Base-by-base conservation (phyloP, 2,797 vertebrate species). In the Bryconaethiops microstoma region DNA sequence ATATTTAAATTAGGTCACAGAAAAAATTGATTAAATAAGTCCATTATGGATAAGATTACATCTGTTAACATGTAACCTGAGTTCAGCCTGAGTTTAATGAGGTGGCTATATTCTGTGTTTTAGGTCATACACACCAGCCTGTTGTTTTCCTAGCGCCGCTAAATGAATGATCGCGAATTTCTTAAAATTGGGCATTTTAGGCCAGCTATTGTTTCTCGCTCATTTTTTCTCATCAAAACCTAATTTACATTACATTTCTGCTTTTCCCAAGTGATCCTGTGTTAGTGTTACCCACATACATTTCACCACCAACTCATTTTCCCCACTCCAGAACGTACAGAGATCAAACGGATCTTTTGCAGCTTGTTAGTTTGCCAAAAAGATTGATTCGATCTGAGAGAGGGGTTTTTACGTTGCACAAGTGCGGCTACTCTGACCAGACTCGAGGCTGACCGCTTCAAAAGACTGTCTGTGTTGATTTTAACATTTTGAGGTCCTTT, bases 191-290 rank as follows among this genome's bases (percentile, higher is more conserved):
- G 19, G 52, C 5, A 16, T 59, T 39, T 69, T 64, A 69, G 65
- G 21, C 80, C 25, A 54, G 50, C 78, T 81, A 70, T 55, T 62
- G 57, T 79, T 76, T 79, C 54, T 5, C 40, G 25, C 67, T 81
- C 48, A 77, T 84, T 81, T 73, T 82, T 79, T 54, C 80, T 76
- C 79, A 83, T 85, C 75, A 84, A 80, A 75, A 77, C 21, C 48
- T 65, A 76, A 84, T 75, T 70, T 76, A 29, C 74, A 42, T 76
- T 83, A 65, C 54, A 42, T 75, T 80, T 79, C 42, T 52, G n/a
- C 59, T 81, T 75, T 68, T 54, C 19, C 74, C 55, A 21, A 60
- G 39, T n/a, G 29, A 45, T 14, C 55, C 13, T 14, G 57, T 65
- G 74, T 77, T 81, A 45, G 68, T 29, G 48, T 82, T 71, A 29